Percentiles rank a stretch among this genome's conserved stretches.
phyloP scores from a whole-genome alignment of 1,140 invertebrate genomes.

The Battus philenor region DNA sequence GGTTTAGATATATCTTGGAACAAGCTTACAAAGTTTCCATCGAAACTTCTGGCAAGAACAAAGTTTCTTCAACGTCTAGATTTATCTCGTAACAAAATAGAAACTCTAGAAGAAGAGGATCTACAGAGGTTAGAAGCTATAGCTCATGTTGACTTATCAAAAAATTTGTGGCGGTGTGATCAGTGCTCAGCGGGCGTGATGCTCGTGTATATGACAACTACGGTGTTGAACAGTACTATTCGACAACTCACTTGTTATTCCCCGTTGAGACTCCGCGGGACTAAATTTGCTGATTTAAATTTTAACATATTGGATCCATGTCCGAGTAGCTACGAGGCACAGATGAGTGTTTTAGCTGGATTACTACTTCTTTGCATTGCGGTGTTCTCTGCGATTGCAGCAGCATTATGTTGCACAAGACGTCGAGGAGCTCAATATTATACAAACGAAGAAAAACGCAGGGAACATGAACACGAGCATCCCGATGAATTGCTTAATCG shows the following conservation, averaged over 20 bases:
- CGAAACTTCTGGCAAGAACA: slow-evolving; percentile 76
- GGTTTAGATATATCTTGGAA: slow-evolving; percentile 77
- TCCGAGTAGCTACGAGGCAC: slow-evolving; percentile 69
- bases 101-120: slow-evolving; percentile 77
- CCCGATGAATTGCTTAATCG: slow-evolving; percentile 49
- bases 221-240: slow-evolving; percentile 73
- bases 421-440: slow-evolving; percentile 83
- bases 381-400: slow-evolving; percentile 70
- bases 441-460: slow-evolving; percentile 82
- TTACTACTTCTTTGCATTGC: slow-evolving; percentile 75
- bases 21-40: slow-evolving; percentile 75
- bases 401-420: slow-evolving; percentile 76
- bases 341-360: slow-evolving; percentile 78
- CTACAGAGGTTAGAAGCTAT: slow-evolving; percentile 75
- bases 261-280: slow-evolving; percentile 72
- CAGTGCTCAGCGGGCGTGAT: slow-evolving; percentile 78
- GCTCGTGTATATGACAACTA: slow-evolving; percentile 71
- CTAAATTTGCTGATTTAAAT: slow-evolving; percentile 68
- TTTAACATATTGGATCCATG: slow-evolving; percentile 75
- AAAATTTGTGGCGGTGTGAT: slow-evolving; percentile 83
- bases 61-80: slow-evolving; percentile 78
- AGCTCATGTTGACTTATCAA: slow-evolving; percentile 74
- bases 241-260: slow-evolving; percentile 71
- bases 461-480: slow-evolving; percentile 74
- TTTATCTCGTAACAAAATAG: slow-evolving; percentile 79